Evolutionary conservation across 2,888 invertebrate genomes (phyloP).

Genomic region (Mimas tiliae): DNA sequence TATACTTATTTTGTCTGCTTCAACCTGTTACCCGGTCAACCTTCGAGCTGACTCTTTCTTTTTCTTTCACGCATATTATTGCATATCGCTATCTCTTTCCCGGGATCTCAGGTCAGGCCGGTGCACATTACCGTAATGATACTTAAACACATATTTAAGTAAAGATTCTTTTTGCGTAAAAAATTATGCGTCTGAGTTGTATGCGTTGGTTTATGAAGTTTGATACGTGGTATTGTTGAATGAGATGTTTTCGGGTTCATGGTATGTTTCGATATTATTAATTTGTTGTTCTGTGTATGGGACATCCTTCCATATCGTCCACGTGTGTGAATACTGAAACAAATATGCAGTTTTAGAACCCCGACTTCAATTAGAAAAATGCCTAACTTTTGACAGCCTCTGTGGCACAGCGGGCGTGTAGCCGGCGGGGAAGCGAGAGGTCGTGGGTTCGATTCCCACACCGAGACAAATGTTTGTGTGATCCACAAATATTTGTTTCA

Average conservation of each 20-base stretch:
- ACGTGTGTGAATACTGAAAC: constrained; percentile 67
- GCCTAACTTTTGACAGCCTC: too few species aligned
- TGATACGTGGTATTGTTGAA: constrained; percentile 28
- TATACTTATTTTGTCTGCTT: constrained; percentile 76
- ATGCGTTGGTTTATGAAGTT: constrained; percentile 30
- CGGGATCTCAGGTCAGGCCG: constrained; percentile 73
- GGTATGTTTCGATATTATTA: neutral
- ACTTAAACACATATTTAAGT: constrained; percentile 84
- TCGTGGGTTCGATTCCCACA: too few species aligned
- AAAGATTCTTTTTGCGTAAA: constrained; percentile 76
- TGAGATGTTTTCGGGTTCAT: constrained; percentile 21
- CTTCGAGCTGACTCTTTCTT: constrained; percentile 59
- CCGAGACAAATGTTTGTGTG: too few species aligned
- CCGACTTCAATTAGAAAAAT: too few species aligned
- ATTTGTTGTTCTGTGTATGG: constrained; percentile 36
- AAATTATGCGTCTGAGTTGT: constrained; percentile 62
- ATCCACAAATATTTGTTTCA: too few species aligned
- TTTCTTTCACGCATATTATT: constrained; percentile 43
- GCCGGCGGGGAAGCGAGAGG: too few species aligned
- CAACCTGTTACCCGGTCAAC: constrained; percentile 83
- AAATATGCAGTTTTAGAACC: constrained; percentile 12
- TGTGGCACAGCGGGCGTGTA: too few species aligned
- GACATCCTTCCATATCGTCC: constrained; percentile 66
- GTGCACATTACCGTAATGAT: constrained; percentile 81
- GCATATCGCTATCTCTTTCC: constrained; percentile 53